These are phyloP conservation scores for Polyommatus icarus DNA, from an alignment of 2,888 invertebrate genomes.

Conservation along the genomic window DNA sequence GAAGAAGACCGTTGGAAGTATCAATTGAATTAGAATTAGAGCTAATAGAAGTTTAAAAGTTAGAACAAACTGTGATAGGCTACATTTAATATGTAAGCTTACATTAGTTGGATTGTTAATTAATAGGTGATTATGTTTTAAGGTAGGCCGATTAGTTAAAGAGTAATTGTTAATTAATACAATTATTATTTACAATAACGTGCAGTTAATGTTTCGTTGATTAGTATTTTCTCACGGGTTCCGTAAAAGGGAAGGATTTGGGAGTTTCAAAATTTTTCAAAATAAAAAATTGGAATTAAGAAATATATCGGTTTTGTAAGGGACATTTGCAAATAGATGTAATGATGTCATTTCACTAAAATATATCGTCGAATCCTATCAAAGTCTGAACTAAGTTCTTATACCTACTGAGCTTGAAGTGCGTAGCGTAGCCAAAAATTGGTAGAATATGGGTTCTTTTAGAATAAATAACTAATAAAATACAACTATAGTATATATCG, in stretches of 20 bases:
- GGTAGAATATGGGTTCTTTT: too few relatives aligned
- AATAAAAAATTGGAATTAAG: too few relatives aligned
- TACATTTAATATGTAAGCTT: neutral
- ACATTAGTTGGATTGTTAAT: neutral
- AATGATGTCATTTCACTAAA: too few relatives aligned
- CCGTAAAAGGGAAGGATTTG: too few relatives aligned
- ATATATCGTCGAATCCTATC: too few relatives aligned
- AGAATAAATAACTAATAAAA: neutral
- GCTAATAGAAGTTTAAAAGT: neutral
- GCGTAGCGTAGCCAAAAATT: too few relatives aligned
- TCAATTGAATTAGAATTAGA: neutral
- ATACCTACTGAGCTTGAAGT: too few relatives aligned
- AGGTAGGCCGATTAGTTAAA: neutral
- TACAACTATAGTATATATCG: neutral
- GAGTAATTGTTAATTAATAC: too few relatives aligned
- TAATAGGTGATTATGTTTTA: neutral
- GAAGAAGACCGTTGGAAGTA: neutral
- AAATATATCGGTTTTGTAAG: too few relatives aligned
- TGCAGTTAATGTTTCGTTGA: neutral
- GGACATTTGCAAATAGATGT: too few relatives aligned
- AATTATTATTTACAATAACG: neutral
- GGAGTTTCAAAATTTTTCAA: too few relatives aligned
- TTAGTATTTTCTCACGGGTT: neutral
- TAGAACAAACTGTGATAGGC: neutral
- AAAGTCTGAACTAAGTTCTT: too few relatives aligned